Evolutionary conservation across 2,888 invertebrate genomes (phyloP).

Genomic region (Drosophila villosipedis): DNA sequence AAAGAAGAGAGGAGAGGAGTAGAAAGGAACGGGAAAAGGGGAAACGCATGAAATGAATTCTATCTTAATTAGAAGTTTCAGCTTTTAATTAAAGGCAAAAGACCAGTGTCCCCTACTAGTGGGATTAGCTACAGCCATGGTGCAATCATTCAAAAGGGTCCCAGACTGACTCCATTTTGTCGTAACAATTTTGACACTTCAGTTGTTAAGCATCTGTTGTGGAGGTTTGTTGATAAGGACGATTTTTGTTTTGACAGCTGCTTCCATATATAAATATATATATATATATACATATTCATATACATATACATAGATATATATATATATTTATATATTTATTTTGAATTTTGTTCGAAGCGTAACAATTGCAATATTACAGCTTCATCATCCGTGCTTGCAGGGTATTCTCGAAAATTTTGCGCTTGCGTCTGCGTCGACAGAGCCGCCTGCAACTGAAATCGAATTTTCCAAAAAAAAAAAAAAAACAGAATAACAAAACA

Average conservation of each 20-base stretch:
- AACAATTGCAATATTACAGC: background rate
- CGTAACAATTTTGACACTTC: background rate
- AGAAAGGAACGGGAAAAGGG: background rate
- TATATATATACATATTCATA: no score
- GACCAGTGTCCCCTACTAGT: background rate
- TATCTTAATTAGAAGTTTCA: conserved; percentile 38
- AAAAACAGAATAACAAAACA: conserved; percentile 5
- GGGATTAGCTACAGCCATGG: background rate
- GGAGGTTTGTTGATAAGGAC: background rate
- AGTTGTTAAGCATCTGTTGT: background rate
- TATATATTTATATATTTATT: background rate
- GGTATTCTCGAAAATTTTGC: conserved; percentile 34
- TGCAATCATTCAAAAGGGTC: background rate
- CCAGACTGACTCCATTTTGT: background rate
- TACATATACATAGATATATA: background rate
- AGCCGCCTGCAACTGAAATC: conserved; percentile 48
- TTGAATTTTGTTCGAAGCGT: background rate
- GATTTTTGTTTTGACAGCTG: background rate
- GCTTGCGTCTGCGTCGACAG: conserved; percentile 54
- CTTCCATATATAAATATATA: no score
- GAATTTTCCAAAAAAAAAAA: conserved; percentile 49
- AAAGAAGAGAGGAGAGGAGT: background rate
- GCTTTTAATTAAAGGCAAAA: conserved; percentile 26
- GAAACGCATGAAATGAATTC: conserved; percentile 1
- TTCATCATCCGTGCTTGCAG: conserved; percentile 18